Conservation (phyloP, 2,797 vertebrate genomes). For the Hipposideros larvatus region DNA sequence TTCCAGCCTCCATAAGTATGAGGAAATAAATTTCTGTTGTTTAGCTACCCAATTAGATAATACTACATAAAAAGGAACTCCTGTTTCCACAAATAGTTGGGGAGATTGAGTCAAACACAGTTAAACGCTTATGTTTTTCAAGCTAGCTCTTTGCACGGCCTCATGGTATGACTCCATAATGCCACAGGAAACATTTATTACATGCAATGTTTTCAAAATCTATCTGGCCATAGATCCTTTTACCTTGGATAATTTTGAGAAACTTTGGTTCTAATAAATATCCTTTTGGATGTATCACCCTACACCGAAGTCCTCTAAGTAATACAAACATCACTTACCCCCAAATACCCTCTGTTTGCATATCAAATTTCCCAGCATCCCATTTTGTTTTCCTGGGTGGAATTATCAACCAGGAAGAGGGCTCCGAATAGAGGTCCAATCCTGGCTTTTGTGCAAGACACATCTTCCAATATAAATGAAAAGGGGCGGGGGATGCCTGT, state of each 20-base stretch:
- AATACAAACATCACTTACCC: not conserved
- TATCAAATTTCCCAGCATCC: not conserved
- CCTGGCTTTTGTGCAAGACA: not conserved
- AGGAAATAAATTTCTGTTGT: too few species aligned
- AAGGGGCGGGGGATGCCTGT: too few species aligned
- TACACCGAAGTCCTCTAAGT: not conserved
- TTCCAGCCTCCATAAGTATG: not conserved
- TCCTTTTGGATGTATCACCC: not conserved
- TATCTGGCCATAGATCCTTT: not conserved
- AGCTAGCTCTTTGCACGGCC: too few species aligned
- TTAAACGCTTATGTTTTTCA: too few species aligned
- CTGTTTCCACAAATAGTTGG: not conserved
- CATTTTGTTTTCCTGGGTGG: not conserved
- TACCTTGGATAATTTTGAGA: not conserved
- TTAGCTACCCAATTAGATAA: too few species aligned
- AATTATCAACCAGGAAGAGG: not conserved
- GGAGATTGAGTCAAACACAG: too few species aligned
- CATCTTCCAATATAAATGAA: not conserved
- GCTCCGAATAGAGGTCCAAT: not conserved
- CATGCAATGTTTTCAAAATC: not conserved
- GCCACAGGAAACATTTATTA: not conserved
- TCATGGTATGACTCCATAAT: too few species aligned
- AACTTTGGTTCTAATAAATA: not conserved
- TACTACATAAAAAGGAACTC: not conserved
- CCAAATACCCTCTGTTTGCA: not conserved